These are phyloP conservation scores for Pseudotriccus pelzelni DNA, from an alignment of 2,797 vertebrate species.

Conservation along the genomic window DNA sequence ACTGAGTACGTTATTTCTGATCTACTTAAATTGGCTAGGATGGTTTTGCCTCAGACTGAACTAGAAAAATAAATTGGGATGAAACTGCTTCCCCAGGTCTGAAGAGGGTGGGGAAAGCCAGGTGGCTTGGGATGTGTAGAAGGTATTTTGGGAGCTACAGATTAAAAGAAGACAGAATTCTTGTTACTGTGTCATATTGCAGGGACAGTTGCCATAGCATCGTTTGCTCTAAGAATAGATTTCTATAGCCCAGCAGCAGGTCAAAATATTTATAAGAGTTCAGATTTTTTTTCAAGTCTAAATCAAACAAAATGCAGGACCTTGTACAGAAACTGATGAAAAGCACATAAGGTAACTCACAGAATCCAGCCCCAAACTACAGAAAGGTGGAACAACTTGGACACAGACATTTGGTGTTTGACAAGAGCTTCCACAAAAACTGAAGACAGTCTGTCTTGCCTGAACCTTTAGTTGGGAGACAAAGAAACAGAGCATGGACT, in stretches of 20 bases:
- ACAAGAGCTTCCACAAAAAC: neutral
- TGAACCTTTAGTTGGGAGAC: neutral
- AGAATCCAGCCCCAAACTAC: neutral
- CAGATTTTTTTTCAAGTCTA: neutral
- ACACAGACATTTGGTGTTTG: neutral
- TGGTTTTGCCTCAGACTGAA: conserved; percentile 29
- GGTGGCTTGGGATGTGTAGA: conserved; percentile 39
- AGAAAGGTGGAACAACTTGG: neutral
- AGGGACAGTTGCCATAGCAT: conserved; percentile 58
- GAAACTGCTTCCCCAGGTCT: neutral
- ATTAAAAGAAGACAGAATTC: conserved; percentile 45
- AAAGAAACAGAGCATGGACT: neutral
- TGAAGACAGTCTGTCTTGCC: neutral
- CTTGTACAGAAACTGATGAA: neutral
- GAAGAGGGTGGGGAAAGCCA: conserved; percentile 38
- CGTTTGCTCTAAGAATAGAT: conserved; percentile 45
- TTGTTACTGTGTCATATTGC: conserved; percentile 40
- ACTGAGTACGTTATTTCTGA: conserved; percentile 8
- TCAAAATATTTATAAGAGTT: conserved; percentile 38
- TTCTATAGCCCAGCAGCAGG: conserved; percentile 17
- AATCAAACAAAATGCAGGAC: neutral
- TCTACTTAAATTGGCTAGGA: neutral
- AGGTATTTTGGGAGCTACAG: conserved; percentile 31
- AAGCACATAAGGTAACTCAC: neutral
- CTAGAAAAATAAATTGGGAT: conserved; percentile 38